A percentile compares a stretch with the other conserved stretches of the same genome.
phyloP scores from a whole-genome alignment of 1,140 invertebrate genomes.

The Bradysia coprophila region DNA sequence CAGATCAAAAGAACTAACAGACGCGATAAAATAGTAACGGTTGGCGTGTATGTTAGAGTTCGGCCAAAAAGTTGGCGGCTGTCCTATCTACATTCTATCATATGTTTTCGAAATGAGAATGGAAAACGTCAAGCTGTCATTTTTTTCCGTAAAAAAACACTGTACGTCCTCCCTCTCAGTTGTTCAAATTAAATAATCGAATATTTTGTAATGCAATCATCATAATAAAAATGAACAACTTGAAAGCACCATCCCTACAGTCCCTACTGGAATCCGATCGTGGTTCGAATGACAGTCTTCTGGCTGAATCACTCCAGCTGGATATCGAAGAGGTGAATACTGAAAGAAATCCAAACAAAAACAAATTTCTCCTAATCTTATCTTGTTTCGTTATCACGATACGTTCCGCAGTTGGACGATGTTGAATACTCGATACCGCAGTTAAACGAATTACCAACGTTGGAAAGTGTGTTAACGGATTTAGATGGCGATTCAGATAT shows the following conservation, averaged over 20 bases:
- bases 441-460: constrained; percentile 53
- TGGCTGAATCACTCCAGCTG: constrained; percentile 31
- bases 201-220: too few species aligned
- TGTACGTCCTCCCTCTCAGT: too few species aligned
- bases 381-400: constrained; percentile 6
- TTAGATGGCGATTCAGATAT: constrained; percentile 37
- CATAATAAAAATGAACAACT: constrained; percentile 30
- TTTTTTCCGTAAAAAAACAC: too few species aligned
- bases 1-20: too few species aligned
- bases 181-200: too few species aligned
- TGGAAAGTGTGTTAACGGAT: constrained; percentile 73
- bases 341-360: background rate
- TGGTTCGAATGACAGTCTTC: constrained; percentile 42
- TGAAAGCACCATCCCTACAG: constrained; percentile 33
- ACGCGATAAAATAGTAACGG: too few species aligned
- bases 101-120: too few species aligned
- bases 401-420: constrained; percentile 45
- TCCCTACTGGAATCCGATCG: constrained; percentile 41
- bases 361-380: constrained; percentile 5
- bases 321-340: constrained; percentile 44
- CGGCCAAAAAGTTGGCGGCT: too few species aligned
- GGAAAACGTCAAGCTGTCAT: too few species aligned
- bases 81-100: too few species aligned
- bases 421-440: constrained; percentile 66
- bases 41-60: too few species aligned